Base-by-base conservation (phyloP, 2,888 invertebrate species). In the Eupithecia insigniata region DNA sequence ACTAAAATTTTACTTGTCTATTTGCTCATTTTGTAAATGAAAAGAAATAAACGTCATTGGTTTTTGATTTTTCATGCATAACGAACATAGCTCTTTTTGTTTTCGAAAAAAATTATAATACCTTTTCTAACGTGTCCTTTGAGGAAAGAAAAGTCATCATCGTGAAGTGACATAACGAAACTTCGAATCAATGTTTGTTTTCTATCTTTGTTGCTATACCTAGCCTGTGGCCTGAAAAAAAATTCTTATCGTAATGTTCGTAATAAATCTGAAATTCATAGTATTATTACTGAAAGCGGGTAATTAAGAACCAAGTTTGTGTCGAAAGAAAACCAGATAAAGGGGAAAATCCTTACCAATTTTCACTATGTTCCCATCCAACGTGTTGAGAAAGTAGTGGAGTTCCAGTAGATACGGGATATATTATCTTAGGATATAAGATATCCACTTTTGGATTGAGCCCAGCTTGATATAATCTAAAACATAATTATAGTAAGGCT, bases 331-430 rank as follows among this genome's bases (percentile, higher is more conserved):
- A 7, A 46, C 46, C n/a, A n/a, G 26, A 2, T 22, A 46, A 51
- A 12, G n/a, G 22, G 12, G 10, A 26, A 26, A n/a, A 51, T 14
- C 62, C 83, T 83, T 81, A 92, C 96, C 96, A 96, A 71, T 96
- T 94, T 72, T 95, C 95, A 30, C 94, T 92, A 81, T 98, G 98
- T 79, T 98, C 97, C 98, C 98, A 98, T 73, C 95, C 95, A 32
- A 98, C 95, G 18, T 96, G 90, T 0, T 97, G 96, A 3, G 97
- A 96, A 46, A 98, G 95, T 92, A 96, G 96, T 0, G 97, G 96
- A 0, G 98, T 98, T 61, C 96, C 96, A 18, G 96, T 95, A 5
- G 97, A 96, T 0, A 98, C 98, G 0, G 98, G 98, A 82, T 95
- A 97, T 69, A 95, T 82, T 0, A 97, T 92, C 68, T 92, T 87